A percentile compares a stretch with the other conserved stretches of the same genome.
phyloP scores from a whole-genome alignment of 53 echinoderm and acorn worm species.

The Temnopleurus reevesii region DNA sequence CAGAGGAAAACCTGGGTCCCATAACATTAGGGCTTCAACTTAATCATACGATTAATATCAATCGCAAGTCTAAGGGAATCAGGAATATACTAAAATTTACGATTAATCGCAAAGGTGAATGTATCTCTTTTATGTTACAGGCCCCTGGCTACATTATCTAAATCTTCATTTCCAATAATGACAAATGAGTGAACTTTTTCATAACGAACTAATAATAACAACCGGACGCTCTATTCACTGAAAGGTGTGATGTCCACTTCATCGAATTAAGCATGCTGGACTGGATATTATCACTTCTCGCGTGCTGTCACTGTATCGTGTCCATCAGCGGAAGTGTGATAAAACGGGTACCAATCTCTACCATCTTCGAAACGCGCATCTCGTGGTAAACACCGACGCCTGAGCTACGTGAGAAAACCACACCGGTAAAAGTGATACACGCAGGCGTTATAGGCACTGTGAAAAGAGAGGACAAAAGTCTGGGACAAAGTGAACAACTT shows the following conservation, averaged over 20 bases:
- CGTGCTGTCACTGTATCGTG: neutral
- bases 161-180: no score
- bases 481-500: no score
- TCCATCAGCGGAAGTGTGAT: neutral
- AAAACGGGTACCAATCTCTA: neutral
- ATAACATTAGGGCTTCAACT: no score
- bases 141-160: no score
- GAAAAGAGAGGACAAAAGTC: neutral
- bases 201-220: no score
- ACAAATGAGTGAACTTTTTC: no score
- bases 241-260: conserved; percentile 1
- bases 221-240: neutral
- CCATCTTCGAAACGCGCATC: neutral
- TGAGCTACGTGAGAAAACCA: neutral
- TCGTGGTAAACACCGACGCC: neutral
- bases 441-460: neutral
- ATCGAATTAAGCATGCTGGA: neutral
- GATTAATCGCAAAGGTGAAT: no score
- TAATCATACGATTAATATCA: no score
- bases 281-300: conserved; percentile 6
- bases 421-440: neutral
- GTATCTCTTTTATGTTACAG: no score
- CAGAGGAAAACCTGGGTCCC: no score
- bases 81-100: no score
- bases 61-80: no score